Base-by-base conservation (phyloP, 1,140 invertebrate genomes). In the Cydia fagiglandana region DNA sequence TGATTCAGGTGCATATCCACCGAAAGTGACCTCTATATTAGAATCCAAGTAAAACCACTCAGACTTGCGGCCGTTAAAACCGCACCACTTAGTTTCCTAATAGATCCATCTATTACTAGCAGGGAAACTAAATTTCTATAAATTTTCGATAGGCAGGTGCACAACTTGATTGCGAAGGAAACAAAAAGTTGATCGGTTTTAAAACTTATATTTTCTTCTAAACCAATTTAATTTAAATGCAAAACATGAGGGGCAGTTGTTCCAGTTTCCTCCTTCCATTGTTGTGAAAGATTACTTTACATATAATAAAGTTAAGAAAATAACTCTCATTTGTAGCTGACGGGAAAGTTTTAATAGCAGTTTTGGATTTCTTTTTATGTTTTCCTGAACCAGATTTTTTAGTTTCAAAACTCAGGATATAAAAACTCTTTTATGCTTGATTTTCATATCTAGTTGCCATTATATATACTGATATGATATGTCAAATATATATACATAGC, bases 261-360 rank as follows among this genome's bases (percentile, higher is more conserved):
- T 61, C 50, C 50, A 66, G 47, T 73, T 78, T 74, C 75, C 70
- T 81, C 74, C 80, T 83, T 82, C 80, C 80, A 81, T 79, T 80
- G 81, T 80, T 81, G 78, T 81, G 66, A 84, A 80, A 80, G 73
- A 66, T 78, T 81, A 76, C 77, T 80, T 80, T 68, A 74, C 41
- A 81, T 78, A 78, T 20, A 12, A 70, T 34, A 70, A 45, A 41
- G 15, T 20, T 80, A 81, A 80, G 80, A 80, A 82, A 79, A 76
- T 73, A 77, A 77, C 79, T 80, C 79, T 75, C 79, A 81, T 86
- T 86, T 86, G 84, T 83, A 74, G 84, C 79, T 81, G 81, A 86
- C 81, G 79, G 78, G 73, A 77, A 81, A 84, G 79, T 83, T 86
- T 86, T 86, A 83, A 86, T 78, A 78, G 75, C 79, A 81, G 75